These are phyloP conservation scores for Phrynocephalus vlangalii DNA, from an alignment of 2,797 vertebrate genomes.

Conservation along the genomic window DNA sequence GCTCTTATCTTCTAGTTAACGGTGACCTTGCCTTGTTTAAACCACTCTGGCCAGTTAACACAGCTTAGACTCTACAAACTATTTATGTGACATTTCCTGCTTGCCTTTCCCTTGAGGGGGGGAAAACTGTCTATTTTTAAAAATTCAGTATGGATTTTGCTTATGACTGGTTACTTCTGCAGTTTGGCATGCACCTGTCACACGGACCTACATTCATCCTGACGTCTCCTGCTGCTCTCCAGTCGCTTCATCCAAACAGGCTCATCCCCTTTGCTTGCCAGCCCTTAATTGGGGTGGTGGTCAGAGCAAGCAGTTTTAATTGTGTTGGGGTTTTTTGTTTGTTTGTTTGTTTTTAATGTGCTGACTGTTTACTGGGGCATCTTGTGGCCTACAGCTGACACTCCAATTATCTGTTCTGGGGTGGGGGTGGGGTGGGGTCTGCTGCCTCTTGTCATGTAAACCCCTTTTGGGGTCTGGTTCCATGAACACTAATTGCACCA, in stretches of 20 bases:
- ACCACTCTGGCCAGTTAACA: constrained; percentile 18
- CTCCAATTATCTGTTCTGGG: neutral
- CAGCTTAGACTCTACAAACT: constrained; percentile 9
- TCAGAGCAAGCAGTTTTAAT: neutral
- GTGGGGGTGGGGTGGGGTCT: neutral
- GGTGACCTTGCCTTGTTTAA: constrained; percentile 8
- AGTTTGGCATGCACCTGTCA: neutral
- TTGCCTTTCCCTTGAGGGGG: neutral
- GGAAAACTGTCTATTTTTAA: neutral
- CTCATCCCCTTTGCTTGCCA: neutral
- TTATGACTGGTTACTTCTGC: neutral
- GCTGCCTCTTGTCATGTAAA: neutral
- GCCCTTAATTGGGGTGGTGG: neutral
- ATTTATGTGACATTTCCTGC: constrained; percentile 36
- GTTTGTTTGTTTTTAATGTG: neutral
- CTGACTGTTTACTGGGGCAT: constrained; percentile 18
- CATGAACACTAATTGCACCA: neutral
- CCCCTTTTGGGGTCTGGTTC: constrained; percentile 14
- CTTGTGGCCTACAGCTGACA: neutral
- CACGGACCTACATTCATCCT: neutral
- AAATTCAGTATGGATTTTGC: neutral
- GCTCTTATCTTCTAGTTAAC: constrained; percentile 15
- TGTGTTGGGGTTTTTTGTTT: neutral
- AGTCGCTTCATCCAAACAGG: constrained; percentile 8
- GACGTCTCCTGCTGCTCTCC: neutral